Base-by-base conservation (phyloP, 2,113 vertebrate species). In the Mustelus asterias region DNA sequence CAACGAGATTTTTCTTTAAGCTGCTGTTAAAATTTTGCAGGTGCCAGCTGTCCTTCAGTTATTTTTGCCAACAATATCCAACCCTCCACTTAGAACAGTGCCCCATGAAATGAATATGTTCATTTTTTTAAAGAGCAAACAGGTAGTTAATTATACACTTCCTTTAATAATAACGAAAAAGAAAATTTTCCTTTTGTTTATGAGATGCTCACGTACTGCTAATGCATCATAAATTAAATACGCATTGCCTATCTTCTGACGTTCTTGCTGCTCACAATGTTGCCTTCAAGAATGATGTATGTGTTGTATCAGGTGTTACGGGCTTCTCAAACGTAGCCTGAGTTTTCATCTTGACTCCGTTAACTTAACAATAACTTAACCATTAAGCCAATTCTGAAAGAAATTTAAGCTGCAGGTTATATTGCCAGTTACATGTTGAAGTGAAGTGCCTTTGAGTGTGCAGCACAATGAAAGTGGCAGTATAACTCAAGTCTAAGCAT, bases 21-120 rank as follows among this genome's bases (percentile, higher is more conserved):
- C 95, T 96, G 97, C 96, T 97, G 96, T 96, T 96, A 95, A 76
- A 54, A 69, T 97, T 97, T 83, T 97, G 86, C 8, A 24, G 92
- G 44, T 96, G 96, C 96, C 96, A 97, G 96, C 96, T 96, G 95
- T 96, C 96, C 48, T 16, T 96, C 14, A 48, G 0, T 65, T 96
- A 24, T 22, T 41, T 96, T 95, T 96, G 96, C 80, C 95, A 96
- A 96, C 76, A 96, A 83, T 88, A 72, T 13, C 94, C 69, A 95
- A 69, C 14, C 94, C 44, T 54, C 41, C 26, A 44, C 33, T 94
- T 29, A 44, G n/a, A 94, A 94, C 37, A 14, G 37, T 72, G 41
- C 24, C 41, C 24, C 69, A 72, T 33, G 41, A 4, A 72, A 44
- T 16, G 29, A 33, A 60, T 16, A 13, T 60, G 1, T 29, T 72